A percentile compares a stretch with the other conserved stretches of the same genome.
These are phyloP conservation scores for Dendronephthya gigantea DNA, from an alignment of 64 coral and sea anemone species.

Conservation along the genomic window DNA sequence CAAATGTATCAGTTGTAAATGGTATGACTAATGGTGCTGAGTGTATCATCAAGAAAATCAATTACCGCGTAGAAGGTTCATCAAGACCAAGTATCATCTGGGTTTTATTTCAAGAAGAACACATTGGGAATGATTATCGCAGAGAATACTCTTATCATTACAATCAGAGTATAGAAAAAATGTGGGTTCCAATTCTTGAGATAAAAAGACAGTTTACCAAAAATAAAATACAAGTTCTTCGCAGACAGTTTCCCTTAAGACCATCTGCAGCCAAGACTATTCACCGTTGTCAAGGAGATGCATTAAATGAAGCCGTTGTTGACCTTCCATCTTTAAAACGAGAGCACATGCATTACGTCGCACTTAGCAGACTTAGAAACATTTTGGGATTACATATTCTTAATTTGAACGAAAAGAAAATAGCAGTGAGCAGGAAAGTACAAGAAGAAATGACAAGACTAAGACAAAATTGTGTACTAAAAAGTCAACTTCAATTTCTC, in stretches of 20 bases:
- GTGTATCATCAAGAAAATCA: background rate
- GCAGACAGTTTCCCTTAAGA: background rate
- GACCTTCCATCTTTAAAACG: slow-evolving; percentile 32
- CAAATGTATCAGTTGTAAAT: background rate
- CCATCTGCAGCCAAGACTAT: no score
- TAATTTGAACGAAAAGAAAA: slow-evolving; percentile 48
- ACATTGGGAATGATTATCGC: background rate
- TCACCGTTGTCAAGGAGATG: no score
- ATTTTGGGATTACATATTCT: slow-evolving; percentile 30
- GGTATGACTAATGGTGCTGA: background rate
- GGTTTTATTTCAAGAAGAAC: no score
- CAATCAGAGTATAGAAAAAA: slow-evolving; percentile 12
- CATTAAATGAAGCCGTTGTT: slow-evolving; percentile 22
- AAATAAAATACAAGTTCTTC: slow-evolving; percentile 16
- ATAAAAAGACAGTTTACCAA: slow-evolving; percentile 24
- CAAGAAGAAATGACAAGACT: slow-evolving; percentile 45
- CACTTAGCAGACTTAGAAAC: no score
- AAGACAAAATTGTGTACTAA: slow-evolving; percentile 6
- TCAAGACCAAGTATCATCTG: no score
- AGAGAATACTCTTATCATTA: slow-evolving; percentile 33
- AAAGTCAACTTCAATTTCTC: background rate
- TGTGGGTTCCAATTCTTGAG: slow-evolving; percentile 34
- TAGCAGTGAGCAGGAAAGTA: slow-evolving; percentile 27
- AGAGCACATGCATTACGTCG: no score
- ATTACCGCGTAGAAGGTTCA: no score